Base-by-base conservation (phyloP, 1,140 invertebrate species). In the Acyrthosiphon pisum region DNA sequence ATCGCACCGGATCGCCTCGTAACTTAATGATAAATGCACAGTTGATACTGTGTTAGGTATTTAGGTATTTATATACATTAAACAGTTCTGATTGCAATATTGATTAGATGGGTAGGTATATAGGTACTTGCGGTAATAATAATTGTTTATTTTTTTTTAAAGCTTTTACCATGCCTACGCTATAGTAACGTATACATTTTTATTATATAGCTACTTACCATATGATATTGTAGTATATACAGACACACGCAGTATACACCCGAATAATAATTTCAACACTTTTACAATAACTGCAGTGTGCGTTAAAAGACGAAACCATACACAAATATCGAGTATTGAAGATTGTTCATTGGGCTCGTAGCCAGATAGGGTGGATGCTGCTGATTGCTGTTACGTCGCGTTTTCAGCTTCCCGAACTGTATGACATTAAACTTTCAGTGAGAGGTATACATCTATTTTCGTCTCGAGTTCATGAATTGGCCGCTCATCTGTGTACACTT, bases 391-490 rank as follows among this genome's bases (percentile, higher is more conserved):
- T 44, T 91, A 76, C 60, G 53, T 23, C 30, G 90, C 68, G 44
- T 83, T 50, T 41, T 68, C 48, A 37, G 46, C 48, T 53, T 92
- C n/a, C 30, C 35, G 35, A 86, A 48, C 44, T 20, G 46, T 22
- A 83, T 84, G 91, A 93, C 68, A 84, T 93, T 93, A 93, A 93
- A 84, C 91, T 84, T 93, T 93, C 35, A 35, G 41, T 46, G 20
- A 46, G 76, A 46, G 60, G 44, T 35, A 91, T 46, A 84, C 81
- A 37, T 93, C 81, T 93, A 93, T 93, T 93, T 93, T 93, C 7
- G 91, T 93, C 91, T 44, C 48, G 81, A 86, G n/a, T 53, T 93
- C 76, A 56, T 93, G 81, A 93, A 86, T 93, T 83, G 81, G 48
- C 81, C 14, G 18, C 91, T 44, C 20, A n/a, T 90, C 37, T 90